Base-by-base conservation (phyloP, 2,888 invertebrate genomes). In the Drosophila bunnanda region DNA sequence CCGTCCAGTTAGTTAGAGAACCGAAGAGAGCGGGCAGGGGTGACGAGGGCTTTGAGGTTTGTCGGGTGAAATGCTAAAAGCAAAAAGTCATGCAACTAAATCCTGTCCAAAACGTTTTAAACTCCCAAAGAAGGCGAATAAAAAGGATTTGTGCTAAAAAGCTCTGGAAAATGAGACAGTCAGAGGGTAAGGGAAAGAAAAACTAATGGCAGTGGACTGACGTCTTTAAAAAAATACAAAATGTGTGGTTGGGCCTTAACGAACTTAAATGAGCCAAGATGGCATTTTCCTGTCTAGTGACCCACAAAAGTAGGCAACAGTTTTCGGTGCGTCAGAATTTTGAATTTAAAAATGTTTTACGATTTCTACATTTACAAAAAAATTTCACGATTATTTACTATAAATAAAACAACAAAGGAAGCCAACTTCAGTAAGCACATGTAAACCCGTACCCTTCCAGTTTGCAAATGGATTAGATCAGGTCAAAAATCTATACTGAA, bases 81-180 rank as follows among this genome's bases (percentile, higher is more conserved):
- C 77, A 79, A 84, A 87, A 78, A 82, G 81, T 86, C 79, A 83
- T 86, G 81, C 83, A 81, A 88, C 88, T 85, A 82, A 85, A 88
- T 85, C 82, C 82, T 77, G 79, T 81, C 78, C 76, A 85, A 85
- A 87, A 74, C 85, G 81, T 84, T 85, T 85, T 88, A 82, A 85
- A 75, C 82, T 80, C 78, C 80, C 76, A 75, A 83, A 62, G 62
- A 62, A 50, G 43, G 9, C 39, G 39, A 65, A 65, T 48, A 67
- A 65, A 83, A 81, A 77, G 78, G 84, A 81, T 83, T 83, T 86
- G 83, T 76, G 83, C 80, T 81, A 75, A 83, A 86, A 83, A 79
- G 70, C 82, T 69, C 78, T 65, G 75, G 71, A 78, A 74, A 80
- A 77, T 68, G 65, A 56, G 68, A 62, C 46, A 67, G 55, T 68